Percentiles rank a stretch among this genome's conserved stretches.
Evolutionary conservation across 2,888 invertebrate species (phyloP).

Genomic region (Alentia gelatinosa): DNA sequence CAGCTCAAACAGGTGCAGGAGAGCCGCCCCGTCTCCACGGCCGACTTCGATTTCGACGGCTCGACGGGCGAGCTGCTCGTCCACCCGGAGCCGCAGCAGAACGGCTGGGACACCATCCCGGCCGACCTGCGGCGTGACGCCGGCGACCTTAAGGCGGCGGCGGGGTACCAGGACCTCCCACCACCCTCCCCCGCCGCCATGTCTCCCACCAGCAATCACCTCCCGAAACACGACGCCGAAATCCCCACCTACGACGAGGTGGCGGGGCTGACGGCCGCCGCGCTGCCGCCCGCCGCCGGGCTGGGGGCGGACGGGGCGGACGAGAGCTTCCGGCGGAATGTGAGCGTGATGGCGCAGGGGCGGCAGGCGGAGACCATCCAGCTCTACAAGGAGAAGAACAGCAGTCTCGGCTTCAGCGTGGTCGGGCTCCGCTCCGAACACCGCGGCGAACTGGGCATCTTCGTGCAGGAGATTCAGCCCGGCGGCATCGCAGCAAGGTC

Average conservation of each 20-base stretch:
- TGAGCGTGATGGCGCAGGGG: conserved; percentile 80
- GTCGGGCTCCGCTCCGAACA: conserved; percentile 84
- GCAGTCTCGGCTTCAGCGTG: conserved; percentile 87
- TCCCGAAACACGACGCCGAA: background rate
- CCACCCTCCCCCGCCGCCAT: background rate
- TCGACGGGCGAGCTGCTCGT: conserved; percentile 88
- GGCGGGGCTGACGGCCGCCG: background rate
- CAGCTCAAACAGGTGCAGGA: conserved; percentile 86
- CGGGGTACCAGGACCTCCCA: background rate
- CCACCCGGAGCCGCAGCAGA: conserved; percentile 70
- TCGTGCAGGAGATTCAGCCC: conserved; percentile 86
- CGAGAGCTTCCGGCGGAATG: background rate
- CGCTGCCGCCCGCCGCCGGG: background rate
- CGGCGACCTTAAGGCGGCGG: background rate
- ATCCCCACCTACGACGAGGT: background rate
- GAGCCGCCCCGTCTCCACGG: conserved; percentile 73
- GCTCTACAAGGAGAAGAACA: conserved; percentile 85
- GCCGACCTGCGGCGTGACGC: background rate
- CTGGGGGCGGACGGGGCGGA: background rate
- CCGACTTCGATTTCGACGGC: conserved; percentile 91
- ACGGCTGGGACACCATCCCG: conserved; percentile 40
- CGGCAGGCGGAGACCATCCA: conserved; percentile 84
- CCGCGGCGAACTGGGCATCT: conserved; percentile 86
- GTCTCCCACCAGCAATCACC: background rate
- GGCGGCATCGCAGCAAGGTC: conserved; percentile 86